A percentile compares a stretch with the other conserved stretches of the same genome.
Evolutionary conservation across 2,113 vertebrate species (phyloP).

Genomic region (Copsychus sechellarum): DNA sequence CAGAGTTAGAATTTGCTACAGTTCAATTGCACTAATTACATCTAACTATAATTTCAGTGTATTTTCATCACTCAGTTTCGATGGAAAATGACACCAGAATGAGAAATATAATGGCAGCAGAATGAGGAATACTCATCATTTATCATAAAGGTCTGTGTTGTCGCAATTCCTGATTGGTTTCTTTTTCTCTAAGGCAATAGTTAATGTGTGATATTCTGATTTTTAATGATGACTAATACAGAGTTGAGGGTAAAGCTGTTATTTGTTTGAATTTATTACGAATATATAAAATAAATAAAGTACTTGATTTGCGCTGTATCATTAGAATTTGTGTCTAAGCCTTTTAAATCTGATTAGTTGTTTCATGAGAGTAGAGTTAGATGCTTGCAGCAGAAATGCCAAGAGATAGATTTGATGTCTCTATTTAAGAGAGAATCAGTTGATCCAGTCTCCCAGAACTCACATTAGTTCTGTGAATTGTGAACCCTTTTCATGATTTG

Average conservation of each 20-base stretch:
- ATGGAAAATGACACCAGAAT: not conserved
- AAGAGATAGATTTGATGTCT: not conserved
- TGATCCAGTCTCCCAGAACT: not conserved
- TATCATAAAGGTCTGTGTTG: not conserved
- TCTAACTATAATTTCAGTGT: not conserved
- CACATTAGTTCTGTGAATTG: not conserved
- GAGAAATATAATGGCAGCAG: not conserved
- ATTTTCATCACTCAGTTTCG: not conserved
- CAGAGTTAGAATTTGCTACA: not conserved
- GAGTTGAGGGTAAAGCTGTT: not conserved
- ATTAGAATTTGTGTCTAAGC: not conserved
- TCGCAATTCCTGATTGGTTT: not conserved
- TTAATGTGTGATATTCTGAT: not conserved
- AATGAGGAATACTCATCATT: not conserved
- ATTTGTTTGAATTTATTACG: not conserved
- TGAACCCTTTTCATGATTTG: not conserved
- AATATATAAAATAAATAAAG: not conserved
- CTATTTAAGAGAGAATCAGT: not conserved
- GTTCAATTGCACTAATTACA: not conserved
- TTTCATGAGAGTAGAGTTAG: not conserved
- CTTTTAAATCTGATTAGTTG: not conserved
- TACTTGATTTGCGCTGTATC: not conserved
- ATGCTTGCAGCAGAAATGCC: not conserved
- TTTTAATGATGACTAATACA: not conserved
- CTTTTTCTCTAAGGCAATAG: not conserved